Evolutionary conservation across 2,113 vertebrate species (phyloP), one percentile per base, ranked within the genome.

Genomic region (Oophaga pumilio): DNA sequence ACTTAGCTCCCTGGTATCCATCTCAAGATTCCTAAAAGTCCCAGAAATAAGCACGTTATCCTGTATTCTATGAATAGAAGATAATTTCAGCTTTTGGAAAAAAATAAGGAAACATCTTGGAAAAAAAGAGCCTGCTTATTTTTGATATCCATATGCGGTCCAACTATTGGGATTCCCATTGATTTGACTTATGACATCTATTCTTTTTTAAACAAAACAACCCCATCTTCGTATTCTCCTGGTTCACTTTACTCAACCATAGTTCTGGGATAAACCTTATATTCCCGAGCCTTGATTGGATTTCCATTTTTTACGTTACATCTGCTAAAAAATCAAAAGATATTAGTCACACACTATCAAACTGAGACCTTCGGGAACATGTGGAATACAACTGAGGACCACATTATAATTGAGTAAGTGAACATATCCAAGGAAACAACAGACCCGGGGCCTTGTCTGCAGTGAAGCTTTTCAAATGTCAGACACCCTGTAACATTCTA

Each of bases 331-430:
- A 78, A 88, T 85, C 84, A 77, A 69, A 78, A 90, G 89, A 93
- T 93, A 91, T 93, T 90, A 93, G 89, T 88, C 88, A 90, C 90
- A 91, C 93, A 92, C 92, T 92, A 91, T 89, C 77, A 87, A 74
- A 74, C 86, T 20, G 68, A 73, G 68, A 82, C 86, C 86, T 82
- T 87, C 68, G 86, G 86, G 86, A 87, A 82, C 66, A 81, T 87
- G 78, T 82, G 56, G 86, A 82, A 87, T 82, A 73, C 28, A 87
- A 82, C 86, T 62, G 86, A 82, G 86, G 86, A 82, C 64, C 69
- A 82, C 52, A 82, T 87, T 74, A 62, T 73, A 82, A 74, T 26
- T 87, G 66, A 82, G 82, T 82, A 87, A 60, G 77, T 81, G 86
- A 82, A 60, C 66, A 87, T 82, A 82, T 82, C 68, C 86, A 62